phyloP scores from a whole-genome alignment of 2,113 vertebrate species.

The Albula glossodonta region DNA sequence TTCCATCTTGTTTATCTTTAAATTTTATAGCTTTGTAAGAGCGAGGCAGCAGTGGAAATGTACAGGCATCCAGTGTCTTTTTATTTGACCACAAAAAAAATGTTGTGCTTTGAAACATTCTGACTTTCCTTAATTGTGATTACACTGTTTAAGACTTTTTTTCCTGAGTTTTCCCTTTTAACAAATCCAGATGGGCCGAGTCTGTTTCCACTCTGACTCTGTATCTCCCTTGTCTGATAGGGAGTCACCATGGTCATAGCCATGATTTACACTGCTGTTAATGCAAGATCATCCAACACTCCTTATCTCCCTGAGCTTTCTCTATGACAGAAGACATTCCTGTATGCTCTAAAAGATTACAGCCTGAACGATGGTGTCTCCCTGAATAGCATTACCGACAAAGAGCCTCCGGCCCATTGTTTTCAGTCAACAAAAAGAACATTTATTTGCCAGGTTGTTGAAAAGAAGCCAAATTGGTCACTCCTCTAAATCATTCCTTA shows the following conservation, averaged over 20 bases:
- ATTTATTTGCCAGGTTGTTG: neutral
- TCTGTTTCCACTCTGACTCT: conserved; percentile 53
- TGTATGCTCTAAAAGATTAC: neutral
- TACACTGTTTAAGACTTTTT: conserved; percentile 50
- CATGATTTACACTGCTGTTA: conserved; percentile 39
- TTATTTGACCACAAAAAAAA: conserved; percentile 81
- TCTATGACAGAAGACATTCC: neutral
- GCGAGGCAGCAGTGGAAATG: conserved; percentile 65
- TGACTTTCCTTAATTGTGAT: conserved; percentile 68
- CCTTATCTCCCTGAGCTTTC: conserved; percentile 30
- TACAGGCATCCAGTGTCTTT: conserved; percentile 68
- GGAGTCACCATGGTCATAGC: conserved; percentile 35
- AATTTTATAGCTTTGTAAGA: conserved; percentile 73
- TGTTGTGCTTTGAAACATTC: conserved; percentile 79
- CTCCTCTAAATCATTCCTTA: neutral
- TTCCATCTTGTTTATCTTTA: conserved; percentile 55
- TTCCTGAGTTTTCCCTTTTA: conserved; percentile 61
- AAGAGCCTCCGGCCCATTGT: neutral
- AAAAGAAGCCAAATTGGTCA: neutral
- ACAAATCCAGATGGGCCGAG: conserved; percentile 75
- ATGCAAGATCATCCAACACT: conserved; percentile 28
- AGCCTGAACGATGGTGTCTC: neutral
- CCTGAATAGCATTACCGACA: neutral
- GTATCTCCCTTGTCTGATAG: conserved; percentile 43
- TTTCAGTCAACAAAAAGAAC: neutral